Percentiles rank a stretch among this genome's conserved stretches.
Conservation (phyloP, 2,113 vertebrate species). For the Cettia cetti region DNA sequence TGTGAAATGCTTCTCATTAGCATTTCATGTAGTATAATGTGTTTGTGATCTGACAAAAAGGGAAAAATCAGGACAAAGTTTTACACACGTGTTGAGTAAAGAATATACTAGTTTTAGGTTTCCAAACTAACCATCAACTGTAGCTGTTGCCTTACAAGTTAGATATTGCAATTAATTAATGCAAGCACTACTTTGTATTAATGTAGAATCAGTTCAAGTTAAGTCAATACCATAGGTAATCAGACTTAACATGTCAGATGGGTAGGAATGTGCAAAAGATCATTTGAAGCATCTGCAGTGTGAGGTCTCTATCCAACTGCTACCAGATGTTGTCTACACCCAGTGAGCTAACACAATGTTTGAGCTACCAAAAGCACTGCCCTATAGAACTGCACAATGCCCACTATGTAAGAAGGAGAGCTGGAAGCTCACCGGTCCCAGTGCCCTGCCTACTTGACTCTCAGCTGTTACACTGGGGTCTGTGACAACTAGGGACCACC, state of each 20-base stretch:
- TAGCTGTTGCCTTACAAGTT: neutral
- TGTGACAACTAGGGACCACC: neutral
- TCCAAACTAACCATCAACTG: neutral
- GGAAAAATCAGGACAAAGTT: neutral
- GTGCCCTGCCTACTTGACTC: neutral
- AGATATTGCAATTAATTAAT: neutral
- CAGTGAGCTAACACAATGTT: neutral
- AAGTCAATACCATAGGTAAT: neutral
- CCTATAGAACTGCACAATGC: neutral
- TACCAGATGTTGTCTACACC: neutral
- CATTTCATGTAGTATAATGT: neutral
- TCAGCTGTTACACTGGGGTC: neutral
- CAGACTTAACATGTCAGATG: neutral
- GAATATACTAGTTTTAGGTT: neutral
- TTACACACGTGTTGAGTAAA: neutral
- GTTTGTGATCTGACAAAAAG: neutral
- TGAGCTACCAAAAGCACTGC: neutral
- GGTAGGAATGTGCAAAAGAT: neutral
- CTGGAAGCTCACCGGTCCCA: neutral
- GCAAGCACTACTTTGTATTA: neutral
- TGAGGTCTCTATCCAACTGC: neutral
- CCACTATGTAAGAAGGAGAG: neutral
- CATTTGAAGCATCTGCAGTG: neutral
- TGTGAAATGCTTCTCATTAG: neutral
- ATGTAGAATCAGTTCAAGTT: neutral